These are phyloP conservation scores for Peromyscus aztecus DNA, from an alignment of 2,797 vertebrate species.

Conservation along the genomic window DNA sequence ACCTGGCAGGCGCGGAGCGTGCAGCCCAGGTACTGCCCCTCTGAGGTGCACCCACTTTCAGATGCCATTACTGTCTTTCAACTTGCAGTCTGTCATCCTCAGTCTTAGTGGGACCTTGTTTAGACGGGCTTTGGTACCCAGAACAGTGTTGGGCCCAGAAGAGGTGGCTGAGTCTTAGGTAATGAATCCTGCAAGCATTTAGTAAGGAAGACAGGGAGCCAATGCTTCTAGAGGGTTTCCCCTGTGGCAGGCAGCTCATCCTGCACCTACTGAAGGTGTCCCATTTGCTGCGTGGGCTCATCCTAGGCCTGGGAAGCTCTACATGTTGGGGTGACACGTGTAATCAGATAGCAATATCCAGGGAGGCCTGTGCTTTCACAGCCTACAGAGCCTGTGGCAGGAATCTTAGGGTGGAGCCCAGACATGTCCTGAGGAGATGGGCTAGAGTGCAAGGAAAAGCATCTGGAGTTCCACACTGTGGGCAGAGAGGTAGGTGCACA, in stretches of 20 bases:
- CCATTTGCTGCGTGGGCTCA: not conserved
- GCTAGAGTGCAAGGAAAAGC: not conserved
- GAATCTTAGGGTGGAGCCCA: not conserved
- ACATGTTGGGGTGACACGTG: fast-evolving
- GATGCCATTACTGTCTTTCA: fast-evolving
- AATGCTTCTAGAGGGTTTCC: fast-evolving
- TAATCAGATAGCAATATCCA: fast-evolving
- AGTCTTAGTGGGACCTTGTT: not conserved
- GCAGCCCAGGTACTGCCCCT: constrained; percentile 84
- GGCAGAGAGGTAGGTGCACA: not conserved
- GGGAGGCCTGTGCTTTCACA: not conserved
- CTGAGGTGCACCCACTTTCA: too few species aligned
- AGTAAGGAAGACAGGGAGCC: not conserved
- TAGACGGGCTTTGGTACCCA: not conserved
- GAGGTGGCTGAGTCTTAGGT: fast-evolving
- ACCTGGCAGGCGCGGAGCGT: constrained; percentile 85
- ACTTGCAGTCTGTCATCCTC: too few species aligned
- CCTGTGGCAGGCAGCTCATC: fast-evolving
- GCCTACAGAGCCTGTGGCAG: not conserved
- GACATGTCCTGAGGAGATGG: too few species aligned
- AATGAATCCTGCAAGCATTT: fast-evolving
- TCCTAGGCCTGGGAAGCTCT: fast-evolving
- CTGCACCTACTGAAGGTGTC: not conserved
- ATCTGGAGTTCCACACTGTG: not conserved
- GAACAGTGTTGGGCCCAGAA: fast-evolving